phyloP scores from a whole-genome alignment of 2,888 invertebrate species.

The Tenodera sinensis region DNA sequence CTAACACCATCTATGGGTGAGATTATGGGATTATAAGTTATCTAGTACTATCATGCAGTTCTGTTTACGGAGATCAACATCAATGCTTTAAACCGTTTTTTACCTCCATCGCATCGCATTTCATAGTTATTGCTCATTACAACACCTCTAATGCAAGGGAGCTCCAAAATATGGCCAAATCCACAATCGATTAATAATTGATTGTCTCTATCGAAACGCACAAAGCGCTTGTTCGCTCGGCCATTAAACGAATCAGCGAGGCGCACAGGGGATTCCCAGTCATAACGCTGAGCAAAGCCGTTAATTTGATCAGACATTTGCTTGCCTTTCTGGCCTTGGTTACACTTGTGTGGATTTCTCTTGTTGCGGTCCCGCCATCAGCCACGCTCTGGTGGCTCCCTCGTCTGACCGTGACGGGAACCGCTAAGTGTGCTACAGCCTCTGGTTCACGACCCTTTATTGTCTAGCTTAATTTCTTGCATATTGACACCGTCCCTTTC shows the following conservation, averaged over 20 bases:
- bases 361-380: background rate
- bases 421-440: background rate
- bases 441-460: background rate
- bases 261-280: background rate
- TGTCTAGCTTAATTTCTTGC: background rate
- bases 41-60: too few relatives aligned
- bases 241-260: background rate
- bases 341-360: background rate
- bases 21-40: too few relatives aligned
- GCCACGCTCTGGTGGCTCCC: background rate
- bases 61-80: too few relatives aligned
- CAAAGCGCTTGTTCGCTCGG: background rate
- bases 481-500: background rate
- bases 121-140: too few relatives aligned
- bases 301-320: background rate
- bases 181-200: background rate
- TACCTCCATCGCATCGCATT: too few relatives aligned
- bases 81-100: too few relatives aligned
- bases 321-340: background rate
- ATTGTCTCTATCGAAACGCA: background rate
- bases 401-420: background rate
- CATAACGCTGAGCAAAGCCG: background rate
- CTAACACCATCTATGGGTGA: too few relatives aligned
- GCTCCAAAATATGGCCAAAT: background rate
- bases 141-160: background rate